These are phyloP conservation scores for Enteromius trimaculatus DNA, from an alignment of 2,797 vertebrate species.

Conservation along the genomic window DNA sequence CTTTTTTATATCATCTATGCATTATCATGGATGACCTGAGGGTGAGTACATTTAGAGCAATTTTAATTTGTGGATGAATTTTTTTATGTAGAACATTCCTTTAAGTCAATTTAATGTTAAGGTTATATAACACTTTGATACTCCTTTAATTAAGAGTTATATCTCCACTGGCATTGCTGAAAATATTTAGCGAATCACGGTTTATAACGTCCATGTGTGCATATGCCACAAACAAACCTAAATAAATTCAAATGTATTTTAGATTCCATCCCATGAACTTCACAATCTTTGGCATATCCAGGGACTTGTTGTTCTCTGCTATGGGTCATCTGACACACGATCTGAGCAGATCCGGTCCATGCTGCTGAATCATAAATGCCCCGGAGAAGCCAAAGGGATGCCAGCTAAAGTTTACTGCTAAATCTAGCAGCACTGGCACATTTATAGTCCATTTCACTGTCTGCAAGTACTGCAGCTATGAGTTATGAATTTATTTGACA, in stretches of 20 bases:
- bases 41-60: neutral
- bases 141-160: neutral
- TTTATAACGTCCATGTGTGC: neutral
- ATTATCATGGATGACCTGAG: neutral
- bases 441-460: neutral
- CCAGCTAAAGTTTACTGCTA: slow-evolving; percentile 20
- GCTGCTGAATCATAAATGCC: slow-evolving; percentile 27
- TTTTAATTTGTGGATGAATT: neutral
- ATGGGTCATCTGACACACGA: slow-evolving; percentile 6
- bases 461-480: neutral
- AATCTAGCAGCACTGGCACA: slow-evolving; percentile 6
- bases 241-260: neutral
- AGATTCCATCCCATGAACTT: slow-evolving; percentile 4
- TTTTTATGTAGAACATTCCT: neutral
- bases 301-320: slow-evolving; percentile 23
- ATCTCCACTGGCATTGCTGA: neutral
- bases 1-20: too few species aligned
- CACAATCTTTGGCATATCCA: slow-evolving; percentile 18
- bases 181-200: neutral
- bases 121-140: neutral
- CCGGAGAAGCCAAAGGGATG: slow-evolving; percentile 1
- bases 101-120: neutral
- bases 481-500: neutral
- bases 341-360: slow-evolving; percentile 10
- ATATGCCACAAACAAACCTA: neutral